Conservation (phyloP, 2,113 vertebrate species). For the Halichoerus grypus region DNA sequence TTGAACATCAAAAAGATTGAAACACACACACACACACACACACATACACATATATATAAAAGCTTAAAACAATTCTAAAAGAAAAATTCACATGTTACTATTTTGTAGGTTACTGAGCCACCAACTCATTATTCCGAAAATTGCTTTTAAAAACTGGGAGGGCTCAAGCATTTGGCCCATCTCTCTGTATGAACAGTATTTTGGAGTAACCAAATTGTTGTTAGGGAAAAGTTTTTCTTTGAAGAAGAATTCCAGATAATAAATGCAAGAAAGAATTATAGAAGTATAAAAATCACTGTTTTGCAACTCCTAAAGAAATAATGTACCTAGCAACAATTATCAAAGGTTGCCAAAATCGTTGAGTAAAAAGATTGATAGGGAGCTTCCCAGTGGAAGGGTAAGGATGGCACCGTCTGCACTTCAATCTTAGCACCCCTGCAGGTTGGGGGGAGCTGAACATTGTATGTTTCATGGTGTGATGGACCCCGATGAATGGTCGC, state of each 20-base stretch:
- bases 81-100: background rate
- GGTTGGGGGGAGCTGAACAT: background rate
- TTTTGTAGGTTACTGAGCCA: background rate
- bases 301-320: background rate
- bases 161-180: background rate
- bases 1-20: background rate
- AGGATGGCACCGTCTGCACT: background rate
- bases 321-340: background rate
- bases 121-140: constrained; percentile 11
- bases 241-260: background rate
- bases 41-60: background rate
- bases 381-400: background rate
- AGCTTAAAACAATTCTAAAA: background rate
- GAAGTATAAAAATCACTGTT: background rate
- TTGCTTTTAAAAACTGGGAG: background rate
- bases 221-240: background rate
- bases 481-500: background rate
- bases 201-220: background rate
- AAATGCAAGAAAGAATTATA: background rate
- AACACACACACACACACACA: background rate
- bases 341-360: background rate
- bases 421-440: background rate
- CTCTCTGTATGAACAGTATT: background rate
- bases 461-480: background rate
- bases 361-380: background rate